phyloP scores from a whole-genome alignment of 2,113 vertebrate species.

The Salminus brasiliensis region DNA sequence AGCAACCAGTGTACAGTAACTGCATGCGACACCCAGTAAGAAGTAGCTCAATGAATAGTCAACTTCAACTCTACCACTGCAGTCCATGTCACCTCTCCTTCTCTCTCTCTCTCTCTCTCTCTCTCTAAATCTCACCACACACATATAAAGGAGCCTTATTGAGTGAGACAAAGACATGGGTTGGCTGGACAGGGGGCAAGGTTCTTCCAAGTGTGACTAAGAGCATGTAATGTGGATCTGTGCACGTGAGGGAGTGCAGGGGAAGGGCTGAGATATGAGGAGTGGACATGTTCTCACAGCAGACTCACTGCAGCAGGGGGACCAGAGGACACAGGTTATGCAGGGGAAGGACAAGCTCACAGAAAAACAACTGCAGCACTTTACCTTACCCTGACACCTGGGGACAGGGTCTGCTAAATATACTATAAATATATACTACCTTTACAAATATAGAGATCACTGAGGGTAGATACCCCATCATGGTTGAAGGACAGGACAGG shows the following conservation, averaged over 20 bases:
- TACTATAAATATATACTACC: not conserved
- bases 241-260: not conserved
- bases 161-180: conserved; percentile 2
- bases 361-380: not conserved
- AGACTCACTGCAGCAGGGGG: conserved; percentile 1
- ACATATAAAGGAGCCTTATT: not conserved
- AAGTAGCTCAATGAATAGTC: not conserved
- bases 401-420: not conserved
- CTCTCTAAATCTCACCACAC: not conserved
- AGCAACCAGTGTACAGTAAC: no score
- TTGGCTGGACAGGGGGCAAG: not conserved
- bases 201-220: not conserved
- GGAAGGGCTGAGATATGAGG: not conserved
- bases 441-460: not conserved
- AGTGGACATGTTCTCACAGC: conserved; percentile 12
- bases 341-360: not conserved
- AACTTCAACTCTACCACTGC: not conserved
- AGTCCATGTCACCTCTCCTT: not conserved
- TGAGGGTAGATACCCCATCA: not conserved
- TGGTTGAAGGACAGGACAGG: not conserved
- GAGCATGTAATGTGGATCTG: not conserved
- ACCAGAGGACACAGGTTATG: not conserved
- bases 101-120: not conserved
- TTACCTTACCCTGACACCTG: not conserved
- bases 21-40: no score